Conservation (phyloP, 1,140 invertebrate species). For the Pogonus chalceus region DNA sequence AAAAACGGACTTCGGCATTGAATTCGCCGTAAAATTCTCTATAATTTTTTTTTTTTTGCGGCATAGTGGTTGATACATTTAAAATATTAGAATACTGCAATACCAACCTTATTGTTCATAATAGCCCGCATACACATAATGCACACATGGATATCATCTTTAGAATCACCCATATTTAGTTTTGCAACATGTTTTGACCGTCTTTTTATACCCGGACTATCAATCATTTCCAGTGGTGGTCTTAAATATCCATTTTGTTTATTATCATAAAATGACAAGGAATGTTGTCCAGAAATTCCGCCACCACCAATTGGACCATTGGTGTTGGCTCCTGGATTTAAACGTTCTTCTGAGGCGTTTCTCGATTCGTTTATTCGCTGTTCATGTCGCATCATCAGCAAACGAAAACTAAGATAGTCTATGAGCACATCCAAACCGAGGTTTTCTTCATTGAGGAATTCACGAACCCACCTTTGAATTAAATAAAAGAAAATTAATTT, state of each 20-base stretch:
- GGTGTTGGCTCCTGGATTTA: constrained; percentile 27
- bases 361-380: constrained; percentile 63
- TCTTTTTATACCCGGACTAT: constrained; percentile 60
- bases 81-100: no score
- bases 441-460: constrained; percentile 94
- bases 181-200: constrained; percentile 76
- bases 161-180: constrained; percentile 94
- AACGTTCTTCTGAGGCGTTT: constrained; percentile 58
- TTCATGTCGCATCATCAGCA: constrained; percentile 85
- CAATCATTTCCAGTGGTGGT: constrained; percentile 49
- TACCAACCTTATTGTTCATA: constrained; percentile 95
- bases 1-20: no score
- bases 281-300: no score
- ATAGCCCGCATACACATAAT: constrained; percentile 98
- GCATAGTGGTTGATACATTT: no score
- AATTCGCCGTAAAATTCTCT: no score
- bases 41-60: no score
- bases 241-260: constrained; percentile 46
- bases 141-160: constrained; percentile 98
- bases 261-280: constrained; percentile 10
- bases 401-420: constrained; percentile 90
- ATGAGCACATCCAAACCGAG: constrained; percentile 92
- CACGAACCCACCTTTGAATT: constrained; percentile 81
- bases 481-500: neutral
- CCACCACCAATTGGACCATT: neutral